A percentile compares a stretch with the other conserved stretches of the same genome.
Evolutionary conservation across 2,888 invertebrate genomes (phyloP).

Genomic region (Athrips mouffetella): DNA sequence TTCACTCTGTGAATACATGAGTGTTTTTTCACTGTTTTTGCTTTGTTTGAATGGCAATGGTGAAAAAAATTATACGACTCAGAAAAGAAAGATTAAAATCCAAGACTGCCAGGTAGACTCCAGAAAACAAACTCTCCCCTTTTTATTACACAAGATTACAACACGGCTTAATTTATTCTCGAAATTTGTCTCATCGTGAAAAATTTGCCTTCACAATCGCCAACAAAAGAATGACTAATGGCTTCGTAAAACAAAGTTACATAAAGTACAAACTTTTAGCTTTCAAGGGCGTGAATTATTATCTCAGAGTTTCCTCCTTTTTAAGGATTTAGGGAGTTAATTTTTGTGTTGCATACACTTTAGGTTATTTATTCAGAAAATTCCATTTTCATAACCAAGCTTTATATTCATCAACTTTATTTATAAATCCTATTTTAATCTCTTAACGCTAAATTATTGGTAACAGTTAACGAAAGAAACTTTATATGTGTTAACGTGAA

Average conservation of each 20-base stretch:
- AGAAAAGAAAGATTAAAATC: constrained; percentile 3
- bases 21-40: too few relatives aligned
- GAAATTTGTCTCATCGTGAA: constrained; percentile 76
- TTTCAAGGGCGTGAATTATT: constrained; percentile 70
- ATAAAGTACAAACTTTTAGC: constrained; percentile 56
- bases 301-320: constrained; percentile 48
- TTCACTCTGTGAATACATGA: neutral
- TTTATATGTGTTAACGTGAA: too few relatives aligned
- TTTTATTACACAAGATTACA: constrained; percentile 71
- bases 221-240: constrained; percentile 76
- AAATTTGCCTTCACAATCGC: constrained; percentile 68
- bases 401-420: too few relatives aligned
- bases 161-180: constrained; percentile 73
- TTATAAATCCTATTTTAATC: too few relatives aligned
- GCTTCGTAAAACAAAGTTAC: constrained; percentile 72
- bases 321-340: constrained; percentile 37
- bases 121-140: constrained; percentile 36
- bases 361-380: constrained; percentile 7
- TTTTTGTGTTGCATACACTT: constrained; percentile 17
- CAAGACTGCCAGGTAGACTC: constrained; percentile 32
- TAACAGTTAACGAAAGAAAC: too few relatives aligned
- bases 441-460: too few relatives aligned
- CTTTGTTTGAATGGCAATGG: too few relatives aligned
- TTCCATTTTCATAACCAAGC: neutral
- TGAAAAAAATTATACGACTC: too few relatives aligned